A percentile compares a stretch with the other conserved stretches of the same genome.
phyloP scores from a whole-genome alignment of 2,797 vertebrate genomes.

The Fistularia tabacaria region DNA sequence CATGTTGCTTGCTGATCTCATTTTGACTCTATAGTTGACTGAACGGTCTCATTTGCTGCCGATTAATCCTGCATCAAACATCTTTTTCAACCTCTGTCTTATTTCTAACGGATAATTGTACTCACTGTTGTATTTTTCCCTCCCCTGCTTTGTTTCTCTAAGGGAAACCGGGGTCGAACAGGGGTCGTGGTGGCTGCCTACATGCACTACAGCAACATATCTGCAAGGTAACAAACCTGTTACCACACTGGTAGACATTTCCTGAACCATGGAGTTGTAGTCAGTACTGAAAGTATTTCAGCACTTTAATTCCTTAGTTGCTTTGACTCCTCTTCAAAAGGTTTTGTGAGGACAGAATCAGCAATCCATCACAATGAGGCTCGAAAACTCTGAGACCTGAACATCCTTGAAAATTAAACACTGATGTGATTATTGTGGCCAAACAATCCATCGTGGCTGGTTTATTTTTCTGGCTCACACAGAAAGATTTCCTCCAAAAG shows the following conservation, averaged over 20 bases:
- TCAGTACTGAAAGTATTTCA: constrained; percentile 60
- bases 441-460: constrained; percentile 30
- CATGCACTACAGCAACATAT: constrained; percentile 98
- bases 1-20: too few relatives aligned
- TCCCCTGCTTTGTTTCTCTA: neutral
- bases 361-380: constrained; percentile 18
- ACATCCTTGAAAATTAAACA: constrained; percentile 37
- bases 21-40: too few relatives aligned
- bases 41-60: too few relatives aligned
- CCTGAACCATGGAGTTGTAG: neutral
- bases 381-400: constrained; percentile 17
- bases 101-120: constrained; percentile 34
- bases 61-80: too few relatives aligned
- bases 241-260: neutral
- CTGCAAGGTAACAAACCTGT: constrained; percentile 80
- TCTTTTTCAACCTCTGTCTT: constrained; percentile 12
- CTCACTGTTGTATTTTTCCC: neutral
- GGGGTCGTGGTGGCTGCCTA: constrained; percentile 92
- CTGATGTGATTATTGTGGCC: constrained; percentile 45
- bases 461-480: constrained; percentile 39
- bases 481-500: constrained; percentile 20
- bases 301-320: constrained; percentile 39
- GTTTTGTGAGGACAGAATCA: constrained; percentile 31
- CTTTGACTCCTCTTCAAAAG: neutral
- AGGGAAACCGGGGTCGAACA: constrained; percentile 87